Evolutionary conservation across 2,113 vertebrate genomes (phyloP).

Genomic region (Muscicapa adusta): DNA sequence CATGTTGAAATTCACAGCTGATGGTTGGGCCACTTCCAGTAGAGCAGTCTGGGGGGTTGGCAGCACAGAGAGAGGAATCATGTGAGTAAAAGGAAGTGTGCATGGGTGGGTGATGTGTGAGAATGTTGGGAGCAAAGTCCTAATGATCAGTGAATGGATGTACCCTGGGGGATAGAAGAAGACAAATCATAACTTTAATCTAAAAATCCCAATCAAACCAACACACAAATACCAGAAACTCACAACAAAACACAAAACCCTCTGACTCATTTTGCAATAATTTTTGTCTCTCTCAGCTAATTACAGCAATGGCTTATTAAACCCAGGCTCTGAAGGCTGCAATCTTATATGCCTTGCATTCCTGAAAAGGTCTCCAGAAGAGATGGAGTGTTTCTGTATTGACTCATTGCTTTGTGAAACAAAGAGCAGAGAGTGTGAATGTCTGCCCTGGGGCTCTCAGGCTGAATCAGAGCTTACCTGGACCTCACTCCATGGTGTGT

Average conservation of each 20-base stretch:
- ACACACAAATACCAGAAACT: not conserved
- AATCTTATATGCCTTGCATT: not conserved
- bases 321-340: not conserved
- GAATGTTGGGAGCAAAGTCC: not conserved
- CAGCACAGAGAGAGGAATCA: not conserved
- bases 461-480: not conserved
- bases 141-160: not conserved
- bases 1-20: rapidly evolving
- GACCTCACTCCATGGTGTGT: rapidly evolving
- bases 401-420: not conserved
- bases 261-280: not conserved
- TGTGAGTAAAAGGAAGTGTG: not conserved
- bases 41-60: not conserved
- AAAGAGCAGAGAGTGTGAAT: not conserved
- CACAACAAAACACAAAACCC: not conserved
- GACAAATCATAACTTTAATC: not conserved
- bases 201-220: not conserved
- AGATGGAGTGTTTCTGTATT: not conserved
- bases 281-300: not conserved
- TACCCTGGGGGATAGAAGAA: not conserved
- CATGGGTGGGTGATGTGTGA: too few relatives aligned
- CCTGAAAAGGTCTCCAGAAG: not conserved
- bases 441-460: not conserved
- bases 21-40: not conserved
- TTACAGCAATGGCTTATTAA: not conserved